Base-by-base conservation (phyloP, 2,888 invertebrate species). In the Calliphora vomitoria region DNA sequence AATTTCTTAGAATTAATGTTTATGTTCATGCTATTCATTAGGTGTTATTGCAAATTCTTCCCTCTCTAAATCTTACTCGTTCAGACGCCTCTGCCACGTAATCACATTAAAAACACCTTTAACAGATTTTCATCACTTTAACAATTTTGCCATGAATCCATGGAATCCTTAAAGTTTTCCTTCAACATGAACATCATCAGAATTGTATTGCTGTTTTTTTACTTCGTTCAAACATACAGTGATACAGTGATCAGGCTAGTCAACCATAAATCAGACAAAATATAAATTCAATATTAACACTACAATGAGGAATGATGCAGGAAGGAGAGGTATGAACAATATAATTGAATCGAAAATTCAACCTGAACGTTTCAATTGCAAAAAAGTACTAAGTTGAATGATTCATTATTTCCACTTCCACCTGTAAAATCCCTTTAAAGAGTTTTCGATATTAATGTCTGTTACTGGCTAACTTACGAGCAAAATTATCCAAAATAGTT, bases 211-310 rank as follows among this genome's bases (percentile, higher is more conserved):
- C 62, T 58, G 0, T 47, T 11, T 38, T 8, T 13, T 20, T 41
- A 5, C 20, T 13, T 47, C 10, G 4, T 75, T 20, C 18, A n/a
- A 50, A 50, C 4, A 4, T 60, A 10, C 13, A 68, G 60, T 18
- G 38, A 4, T 60, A 10, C 13, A 68, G 60, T 18, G 38, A 44
- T 31, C 69, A 69, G 18, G 31, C 68, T 25, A 31, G 20, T 35
- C 69, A 62, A 62, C 31, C 44, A 35, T 47, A 18, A 76, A 76
- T 1, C 62, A 13, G 31, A 76, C 41, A 68, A 53, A 76, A 68
- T 25, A 50, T 35, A 55, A 80, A 82, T 76, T 68, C 75, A 60
- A 82, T 82, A 82, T 68, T 47, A 58, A 58, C 44, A 55, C 44
- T 66, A 25, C 38, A 58, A 11, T 20, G 4, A 25, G 2, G 41